These are phyloP conservation scores for Camelus dromedarius DNA, from an alignment of 2,113 vertebrate species.

Conservation along the genomic window DNA sequence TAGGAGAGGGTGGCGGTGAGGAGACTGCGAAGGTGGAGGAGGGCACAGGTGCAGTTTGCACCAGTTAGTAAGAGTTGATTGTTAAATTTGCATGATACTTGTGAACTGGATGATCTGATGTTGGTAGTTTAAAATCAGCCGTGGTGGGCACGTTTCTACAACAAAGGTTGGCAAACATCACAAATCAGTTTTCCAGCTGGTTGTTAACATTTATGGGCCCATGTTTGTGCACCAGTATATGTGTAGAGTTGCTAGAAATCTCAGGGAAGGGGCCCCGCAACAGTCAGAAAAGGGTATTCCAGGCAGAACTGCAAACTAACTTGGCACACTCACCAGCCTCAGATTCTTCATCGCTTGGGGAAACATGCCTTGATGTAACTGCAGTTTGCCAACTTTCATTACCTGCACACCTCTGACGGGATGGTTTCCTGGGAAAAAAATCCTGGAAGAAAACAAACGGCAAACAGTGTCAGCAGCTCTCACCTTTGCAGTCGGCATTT, in stretches of 20 bases:
- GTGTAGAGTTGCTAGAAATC: not conserved
- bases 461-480: constrained; percentile 64
- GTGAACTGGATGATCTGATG: not conserved
- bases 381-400: constrained; percentile 95
- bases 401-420: constrained; percentile 94
- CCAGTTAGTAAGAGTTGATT: not conserved
- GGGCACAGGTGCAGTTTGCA: not conserved
- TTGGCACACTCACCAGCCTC: constrained; percentile 89
- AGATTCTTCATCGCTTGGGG: constrained; percentile 92
- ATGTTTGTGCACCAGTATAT: no score
- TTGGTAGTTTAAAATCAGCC: not conserved
- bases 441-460: constrained; percentile 85
- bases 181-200: not conserved
- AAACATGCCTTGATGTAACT: constrained; percentile 90
- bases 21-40: not conserved
- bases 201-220: not conserved
- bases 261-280: not conserved
- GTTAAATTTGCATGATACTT: not conserved
- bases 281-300: rapidly evolving
- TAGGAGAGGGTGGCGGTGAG: no score
- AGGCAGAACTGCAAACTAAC: not conserved
- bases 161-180: not conserved
- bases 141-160: not conserved
- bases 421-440: constrained; percentile 93
- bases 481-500: constrained; percentile 72